Percentiles rank a stretch among this genome's conserved stretches.
These are phyloP conservation scores for Arrhamphus sclerolepis DNA, from an alignment of 2,797 vertebrate species.

Conservation along the genomic window DNA sequence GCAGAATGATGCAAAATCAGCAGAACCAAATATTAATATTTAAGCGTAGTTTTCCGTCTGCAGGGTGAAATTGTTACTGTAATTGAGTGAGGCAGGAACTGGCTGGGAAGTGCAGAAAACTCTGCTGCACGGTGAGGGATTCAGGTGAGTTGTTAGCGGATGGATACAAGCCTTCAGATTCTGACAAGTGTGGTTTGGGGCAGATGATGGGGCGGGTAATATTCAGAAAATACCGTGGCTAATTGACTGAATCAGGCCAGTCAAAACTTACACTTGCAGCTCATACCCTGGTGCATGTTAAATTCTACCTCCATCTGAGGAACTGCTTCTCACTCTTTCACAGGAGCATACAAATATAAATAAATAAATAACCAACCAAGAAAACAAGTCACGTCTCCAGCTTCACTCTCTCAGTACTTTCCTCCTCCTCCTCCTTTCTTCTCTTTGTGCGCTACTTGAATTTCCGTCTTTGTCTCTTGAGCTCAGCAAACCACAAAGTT, in stretches of 20 bases:
- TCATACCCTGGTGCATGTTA: slow-evolving; percentile 17
- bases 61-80: slow-evolving; percentile 46
- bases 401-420: slow-evolving; percentile 15
- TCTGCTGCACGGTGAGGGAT: slow-evolving; percentile 4
- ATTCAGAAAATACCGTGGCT: slow-evolving; percentile 15
- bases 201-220: slow-evolving; percentile 7
- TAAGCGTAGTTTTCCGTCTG: slow-evolving; percentile 38
- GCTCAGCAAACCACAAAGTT: slow-evolving; percentile 58
- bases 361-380: slow-evolving; percentile 15
- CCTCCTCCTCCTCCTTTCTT: slow-evolving; percentile 12
- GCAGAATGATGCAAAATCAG: slow-evolving; percentile 56
- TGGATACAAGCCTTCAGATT: slow-evolving; percentile 20
- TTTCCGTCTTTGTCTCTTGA: slow-evolving; percentile 61
- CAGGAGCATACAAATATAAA: not conserved
- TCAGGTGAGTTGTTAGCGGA: slow-evolving; percentile 31
- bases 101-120: slow-evolving; percentile 32
- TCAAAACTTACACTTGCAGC: slow-evolving; percentile 20
- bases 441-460: slow-evolving; percentile 50
- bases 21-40: slow-evolving; percentile 68
- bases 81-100: slow-evolving; percentile 42
- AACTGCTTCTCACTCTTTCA: slow-evolving; percentile 15
- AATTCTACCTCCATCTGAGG: slow-evolving; percentile 9
- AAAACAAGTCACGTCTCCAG: slow-evolving; percentile 36
- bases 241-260: slow-evolving; percentile 29
- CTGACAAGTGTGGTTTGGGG: slow-evolving; percentile 31